A percentile compares a stretch with the other conserved stretches of the same genome.
These are phyloP conservation scores for Bellardia bayeri DNA, from an alignment of 2,888 invertebrate genomes.

Conservation along the genomic window DNA sequence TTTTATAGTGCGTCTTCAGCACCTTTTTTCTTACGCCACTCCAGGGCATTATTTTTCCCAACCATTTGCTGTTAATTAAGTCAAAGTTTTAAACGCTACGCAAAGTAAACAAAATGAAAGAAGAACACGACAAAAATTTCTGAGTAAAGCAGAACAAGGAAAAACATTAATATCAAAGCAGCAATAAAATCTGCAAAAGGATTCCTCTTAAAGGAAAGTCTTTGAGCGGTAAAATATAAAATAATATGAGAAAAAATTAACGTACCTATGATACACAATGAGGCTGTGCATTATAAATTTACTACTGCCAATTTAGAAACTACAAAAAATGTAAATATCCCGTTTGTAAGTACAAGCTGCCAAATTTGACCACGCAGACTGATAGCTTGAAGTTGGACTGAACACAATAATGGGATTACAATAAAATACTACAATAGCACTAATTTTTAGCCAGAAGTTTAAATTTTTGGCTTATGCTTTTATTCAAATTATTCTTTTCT, in stretches of 20 bases:
- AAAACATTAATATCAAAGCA: background rate
- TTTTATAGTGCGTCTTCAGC: constrained; percentile 29
- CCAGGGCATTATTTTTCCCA: constrained; percentile 47
- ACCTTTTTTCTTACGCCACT: constrained; percentile 35
- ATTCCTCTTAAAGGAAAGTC: constrained; percentile 20
- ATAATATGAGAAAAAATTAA: background rate
- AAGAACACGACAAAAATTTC: background rate
- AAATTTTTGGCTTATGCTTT: too few relatives aligned
- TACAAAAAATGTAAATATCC: too few relatives aligned
- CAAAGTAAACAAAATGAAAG: constrained; percentile 41
- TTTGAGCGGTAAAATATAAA: background rate
- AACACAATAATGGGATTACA: too few relatives aligned
- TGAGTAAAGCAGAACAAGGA: constrained; percentile 2
- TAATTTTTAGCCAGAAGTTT: too few relatives aligned
- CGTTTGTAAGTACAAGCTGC: too few relatives aligned
- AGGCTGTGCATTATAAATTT: too few relatives aligned
- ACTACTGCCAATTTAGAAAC: too few relatives aligned
- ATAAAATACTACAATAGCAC: too few relatives aligned
- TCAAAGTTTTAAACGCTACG: constrained; percentile 55
- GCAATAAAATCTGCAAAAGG: constrained; percentile 22
- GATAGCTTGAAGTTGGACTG: too few relatives aligned
- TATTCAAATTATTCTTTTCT: too few relatives aligned
- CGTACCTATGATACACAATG: background rate
- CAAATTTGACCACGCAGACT: too few relatives aligned
- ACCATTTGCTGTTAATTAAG: constrained; percentile 63